Evolutionary conservation across 2,113 vertebrate genomes (phyloP).

Genomic region (Tychaedon coryphoeus): DNA sequence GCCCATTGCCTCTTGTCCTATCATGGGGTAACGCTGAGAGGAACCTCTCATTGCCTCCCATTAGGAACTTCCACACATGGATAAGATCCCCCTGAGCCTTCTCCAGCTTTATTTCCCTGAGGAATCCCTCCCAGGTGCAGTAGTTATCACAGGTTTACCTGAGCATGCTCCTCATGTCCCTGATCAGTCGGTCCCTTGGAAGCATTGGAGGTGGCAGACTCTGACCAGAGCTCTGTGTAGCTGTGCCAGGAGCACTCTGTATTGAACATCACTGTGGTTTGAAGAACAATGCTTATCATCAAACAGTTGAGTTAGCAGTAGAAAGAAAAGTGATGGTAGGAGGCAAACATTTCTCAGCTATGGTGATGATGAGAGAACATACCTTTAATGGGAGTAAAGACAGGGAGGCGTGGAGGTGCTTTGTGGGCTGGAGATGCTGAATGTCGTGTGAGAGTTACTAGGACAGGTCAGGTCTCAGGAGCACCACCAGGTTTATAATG

Average conservation of each 20-base stretch:
- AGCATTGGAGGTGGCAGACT: neutral
- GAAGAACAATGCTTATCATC: neutral
- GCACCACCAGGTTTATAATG: accelerated
- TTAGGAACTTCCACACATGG: neutral
- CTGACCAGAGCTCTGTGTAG: neutral
- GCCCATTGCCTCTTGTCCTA: neutral
- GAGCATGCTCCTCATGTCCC: neutral
- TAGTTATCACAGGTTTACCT: neutral
- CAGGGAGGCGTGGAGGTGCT: accelerated
- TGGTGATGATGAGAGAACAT: neutral
- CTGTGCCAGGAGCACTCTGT: neutral
- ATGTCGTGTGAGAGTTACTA: accelerated
- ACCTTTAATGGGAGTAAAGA: neutral
- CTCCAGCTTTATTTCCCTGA: neutral
- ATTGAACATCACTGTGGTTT: neutral
- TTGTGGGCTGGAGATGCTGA: neutral
- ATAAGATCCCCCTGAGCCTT: neutral
- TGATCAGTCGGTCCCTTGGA: too few relatives aligned
- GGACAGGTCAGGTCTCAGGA: neutral
- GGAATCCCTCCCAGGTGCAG: neutral
- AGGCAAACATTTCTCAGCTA: neutral
- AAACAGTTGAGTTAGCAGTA: neutral
- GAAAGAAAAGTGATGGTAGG: neutral
- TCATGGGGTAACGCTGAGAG: accelerated
- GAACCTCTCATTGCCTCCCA: neutral